Evolutionary conservation across 2,797 vertebrate species (phyloP).

Genomic region (Pipistrellus pipistrellus): DNA sequence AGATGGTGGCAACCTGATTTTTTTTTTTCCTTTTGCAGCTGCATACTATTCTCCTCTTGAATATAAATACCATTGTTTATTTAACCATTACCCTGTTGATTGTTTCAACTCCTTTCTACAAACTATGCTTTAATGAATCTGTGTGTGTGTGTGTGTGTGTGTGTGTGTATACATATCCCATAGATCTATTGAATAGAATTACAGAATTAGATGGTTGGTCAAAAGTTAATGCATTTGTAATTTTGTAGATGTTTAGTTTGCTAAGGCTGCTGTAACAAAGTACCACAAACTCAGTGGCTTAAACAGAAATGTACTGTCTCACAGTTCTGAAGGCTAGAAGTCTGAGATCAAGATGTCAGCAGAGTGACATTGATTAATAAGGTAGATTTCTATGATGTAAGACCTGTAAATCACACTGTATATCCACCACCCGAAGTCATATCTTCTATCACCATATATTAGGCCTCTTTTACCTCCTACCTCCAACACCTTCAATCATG

Average conservation of each 20-base stretch:
- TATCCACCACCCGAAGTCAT: background rate
- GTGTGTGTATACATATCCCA: background rate
- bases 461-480: background rate
- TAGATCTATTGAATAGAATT: background rate
- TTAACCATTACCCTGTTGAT: background rate
- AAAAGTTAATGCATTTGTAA: background rate
- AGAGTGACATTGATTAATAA: background rate
- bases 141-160: background rate
- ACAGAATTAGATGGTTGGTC: background rate
- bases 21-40: too few relatives aligned
- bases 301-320: background rate
- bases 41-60: too few relatives aligned
- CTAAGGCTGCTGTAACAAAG: background rate
- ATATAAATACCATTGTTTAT: background rate
- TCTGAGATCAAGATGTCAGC: background rate
- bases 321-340: background rate
- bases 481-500: background rate
- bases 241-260: conserved; percentile 14
- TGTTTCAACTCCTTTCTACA: background rate
- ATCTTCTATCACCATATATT: background rate
- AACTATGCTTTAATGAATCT: background rate
- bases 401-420: background rate
- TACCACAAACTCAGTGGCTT: background rate
- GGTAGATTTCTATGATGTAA: background rate
- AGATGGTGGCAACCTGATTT: too few relatives aligned